Evolutionary conservation across 2,797 vertebrate species (phyloP), one percentile per base, ranked within the genome.

Genomic region (Synaphobranchus kaupii): DNA sequence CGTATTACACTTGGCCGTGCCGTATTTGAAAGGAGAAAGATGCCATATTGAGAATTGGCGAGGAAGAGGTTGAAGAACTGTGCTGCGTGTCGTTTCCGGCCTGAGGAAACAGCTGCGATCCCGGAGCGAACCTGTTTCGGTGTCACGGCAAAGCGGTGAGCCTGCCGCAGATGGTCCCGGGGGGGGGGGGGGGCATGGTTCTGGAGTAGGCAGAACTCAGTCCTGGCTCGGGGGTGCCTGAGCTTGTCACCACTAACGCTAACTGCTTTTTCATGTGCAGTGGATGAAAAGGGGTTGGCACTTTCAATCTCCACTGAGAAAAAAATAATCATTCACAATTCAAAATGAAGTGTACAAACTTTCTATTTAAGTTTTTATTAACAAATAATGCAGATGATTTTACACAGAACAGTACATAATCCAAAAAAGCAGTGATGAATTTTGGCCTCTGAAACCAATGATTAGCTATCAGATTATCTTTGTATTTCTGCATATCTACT

Each of bases 151-250:
- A 88, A 31, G 12, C 86, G 52, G 91, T 89, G 44, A 83, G 91
- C 90, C 87, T 92, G 94, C 92, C 92, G 93, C 92, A 91, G 92
- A 93, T 93, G 93, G 87, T 86, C 48, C 48, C 48, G 48, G 39
- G 39, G 1, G 39, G 39, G 2, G 10, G 0, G 50, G 50, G 50
- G 50, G 7, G 48, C 3, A 50, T 20, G 93, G 90, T 91, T 92
- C 92, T 88, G 91, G 91, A 92, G 90, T 66, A 88, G 90, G 90
- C 85, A 87, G 76, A 89, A 89, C 80, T 28, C 5, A 73, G 84
- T 94, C 94, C 94, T 13, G 94, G 92, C 93, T 95, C 94, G 94
- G 91, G 91, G 88, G 86, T 50, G 54, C 87, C 91, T 89, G 91
- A 93, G 92, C 93, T 94, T 88, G 90, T 90, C 90, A 93, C 93